phyloP scores from a whole-genome alignment of 2,797 vertebrate genomes.

The Diplodus puntazzo region DNA sequence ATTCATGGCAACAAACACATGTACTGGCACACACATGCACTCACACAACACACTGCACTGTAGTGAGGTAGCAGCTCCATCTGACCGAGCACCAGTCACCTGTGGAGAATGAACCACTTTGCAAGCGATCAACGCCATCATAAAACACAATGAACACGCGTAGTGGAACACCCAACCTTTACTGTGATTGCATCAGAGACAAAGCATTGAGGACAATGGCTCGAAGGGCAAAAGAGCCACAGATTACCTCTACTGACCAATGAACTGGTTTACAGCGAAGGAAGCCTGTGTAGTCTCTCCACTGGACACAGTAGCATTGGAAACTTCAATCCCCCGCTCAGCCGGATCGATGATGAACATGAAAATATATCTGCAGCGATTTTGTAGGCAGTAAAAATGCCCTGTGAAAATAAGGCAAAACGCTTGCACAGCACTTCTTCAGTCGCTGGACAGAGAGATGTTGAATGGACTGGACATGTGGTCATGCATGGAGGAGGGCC shows the following conservation, averaged over 20 bases:
- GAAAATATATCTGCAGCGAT: constrained; percentile 70
- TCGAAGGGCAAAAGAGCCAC: constrained; percentile 70
- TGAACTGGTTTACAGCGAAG: constrained; percentile 47
- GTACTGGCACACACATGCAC: not conserved
- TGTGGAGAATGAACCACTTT: constrained; percentile 75
- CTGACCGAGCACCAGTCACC: constrained; percentile 68
- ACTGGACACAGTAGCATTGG: constrained; percentile 7
- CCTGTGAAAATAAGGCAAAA: constrained; percentile 69
- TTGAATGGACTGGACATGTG: constrained; percentile 66
- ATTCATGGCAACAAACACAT: constrained; percentile 47
- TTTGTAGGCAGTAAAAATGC: constrained; percentile 72
- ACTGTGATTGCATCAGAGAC: constrained; percentile 44
- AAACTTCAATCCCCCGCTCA: constrained; percentile 34
- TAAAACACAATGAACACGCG: constrained; percentile 62
- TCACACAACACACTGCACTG: constrained; percentile 1
- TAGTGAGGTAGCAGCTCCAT: constrained; percentile 32
- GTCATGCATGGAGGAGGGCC: constrained; percentile 77
- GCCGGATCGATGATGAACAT: constrained; percentile 64
- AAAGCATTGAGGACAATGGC: constrained; percentile 31
- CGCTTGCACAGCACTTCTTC: constrained; percentile 70
- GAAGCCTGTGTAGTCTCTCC: constrained; percentile 13
- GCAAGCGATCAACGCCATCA: constrained; percentile 53
- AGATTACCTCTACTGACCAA: constrained; percentile 61
- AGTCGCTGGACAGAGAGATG: constrained; percentile 44
- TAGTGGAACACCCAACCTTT: constrained; percentile 54